Percentiles rank a stretch among this genome's conserved stretches.
These are phyloP conservation scores for Chaetodon auriga DNA, from an alignment of 2,113 vertebrate species.

Conservation along the genomic window DNA sequence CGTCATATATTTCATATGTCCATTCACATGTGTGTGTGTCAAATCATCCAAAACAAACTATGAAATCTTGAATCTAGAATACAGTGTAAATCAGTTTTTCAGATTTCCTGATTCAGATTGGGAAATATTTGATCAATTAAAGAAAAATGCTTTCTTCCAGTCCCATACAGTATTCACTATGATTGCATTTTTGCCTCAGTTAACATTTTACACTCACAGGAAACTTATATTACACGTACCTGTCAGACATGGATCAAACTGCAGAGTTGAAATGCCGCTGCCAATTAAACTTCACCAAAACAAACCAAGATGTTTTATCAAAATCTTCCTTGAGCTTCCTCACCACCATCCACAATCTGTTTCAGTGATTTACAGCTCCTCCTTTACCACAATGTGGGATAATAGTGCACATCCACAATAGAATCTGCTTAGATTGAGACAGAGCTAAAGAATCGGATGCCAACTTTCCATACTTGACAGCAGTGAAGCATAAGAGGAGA, in stretches of 20 bases:
- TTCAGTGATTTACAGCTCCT: neutral
- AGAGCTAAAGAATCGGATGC: neutral
- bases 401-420: neutral
- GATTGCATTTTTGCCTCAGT: neutral
- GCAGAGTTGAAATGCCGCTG: neutral
- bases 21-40: too few relatives aligned
- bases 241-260: neutral
- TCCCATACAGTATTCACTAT: neutral
- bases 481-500: neutral
- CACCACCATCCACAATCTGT: neutral
- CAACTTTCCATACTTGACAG: constrained; percentile 1
- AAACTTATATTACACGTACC: constrained; percentile 11
- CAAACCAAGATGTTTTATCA: neutral
- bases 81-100: neutral
- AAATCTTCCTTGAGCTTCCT: neutral
- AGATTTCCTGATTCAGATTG: neutral
- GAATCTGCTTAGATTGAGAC: neutral
- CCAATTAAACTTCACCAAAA: constrained; percentile 13
- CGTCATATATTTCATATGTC: neutral
- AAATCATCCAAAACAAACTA: neutral
- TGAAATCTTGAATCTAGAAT: neutral
- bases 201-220: neutral
- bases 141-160: neutral
- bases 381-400: neutral
- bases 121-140: constrained; percentile 7